A percentile compares a stretch with the other conserved stretches of the same genome.
phyloP scores from a whole-genome alignment of 2,113 vertebrate species.

The Onychostruthus taczanowskii region DNA sequence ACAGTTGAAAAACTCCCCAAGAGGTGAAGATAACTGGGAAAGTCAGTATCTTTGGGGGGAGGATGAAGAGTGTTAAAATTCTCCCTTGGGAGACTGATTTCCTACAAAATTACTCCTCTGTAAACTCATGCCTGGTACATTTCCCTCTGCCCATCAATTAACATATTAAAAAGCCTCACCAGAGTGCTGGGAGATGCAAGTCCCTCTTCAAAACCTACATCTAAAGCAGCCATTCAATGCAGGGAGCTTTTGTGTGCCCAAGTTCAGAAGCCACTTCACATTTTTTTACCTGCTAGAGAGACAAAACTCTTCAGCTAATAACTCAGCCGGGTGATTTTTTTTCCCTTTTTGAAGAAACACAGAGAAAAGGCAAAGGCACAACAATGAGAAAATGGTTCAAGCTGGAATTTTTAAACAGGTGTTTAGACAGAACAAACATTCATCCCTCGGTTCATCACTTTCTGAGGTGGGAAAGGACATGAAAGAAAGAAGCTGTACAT shows the following conservation, averaged over 20 bases:
- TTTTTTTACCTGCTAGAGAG: not conserved
- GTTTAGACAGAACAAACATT: not conserved
- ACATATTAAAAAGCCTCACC: not conserved
- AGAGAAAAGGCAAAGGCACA: not conserved
- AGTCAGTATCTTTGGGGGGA: not conserved
- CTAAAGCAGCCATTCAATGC: not conserved
- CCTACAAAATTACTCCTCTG: not conserved
- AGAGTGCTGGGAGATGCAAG: not conserved
- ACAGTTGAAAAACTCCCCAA: not conserved
- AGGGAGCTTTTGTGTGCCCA: not conserved
- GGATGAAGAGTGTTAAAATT: not conserved
- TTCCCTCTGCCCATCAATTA: not conserved
- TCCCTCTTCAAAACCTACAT: not conserved
- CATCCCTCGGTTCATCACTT: fast-evolving
- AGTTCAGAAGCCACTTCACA: not conserved
- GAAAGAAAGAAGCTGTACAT: not conserved
- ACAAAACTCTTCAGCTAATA: not conserved
- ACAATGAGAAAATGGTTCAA: not conserved
- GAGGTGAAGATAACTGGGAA: not conserved
- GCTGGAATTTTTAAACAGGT: not conserved
- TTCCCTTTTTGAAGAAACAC: not conserved
- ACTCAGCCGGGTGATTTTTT: not conserved
- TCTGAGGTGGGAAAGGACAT: not conserved
- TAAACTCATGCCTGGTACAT: not conserved
- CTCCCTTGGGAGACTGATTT: not conserved